Evolutionary conservation across 2,113 vertebrate genomes (phyloP).

Genomic region (Colistium nudipinnis): DNA sequence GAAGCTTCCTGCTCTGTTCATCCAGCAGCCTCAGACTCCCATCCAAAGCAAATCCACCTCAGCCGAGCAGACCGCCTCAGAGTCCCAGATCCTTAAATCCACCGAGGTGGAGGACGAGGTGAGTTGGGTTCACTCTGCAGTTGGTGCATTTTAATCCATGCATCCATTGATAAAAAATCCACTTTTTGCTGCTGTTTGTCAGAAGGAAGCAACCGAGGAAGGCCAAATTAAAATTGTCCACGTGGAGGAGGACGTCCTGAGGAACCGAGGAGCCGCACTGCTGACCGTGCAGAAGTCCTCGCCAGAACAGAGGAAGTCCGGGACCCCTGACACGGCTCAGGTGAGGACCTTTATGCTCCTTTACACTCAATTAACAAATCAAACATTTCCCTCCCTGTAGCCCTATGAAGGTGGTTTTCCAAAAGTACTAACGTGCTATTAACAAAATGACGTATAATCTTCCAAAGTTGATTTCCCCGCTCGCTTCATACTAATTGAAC

Average conservation of each 20-base stretch:
- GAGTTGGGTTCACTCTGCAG: neutral
- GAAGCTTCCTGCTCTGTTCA: constrained; percentile 69
- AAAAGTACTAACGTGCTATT: constrained; percentile 19
- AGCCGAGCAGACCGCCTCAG: neutral
- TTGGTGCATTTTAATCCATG: neutral
- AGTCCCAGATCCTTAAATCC: neutral
- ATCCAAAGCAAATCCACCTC: constrained; percentile 18
- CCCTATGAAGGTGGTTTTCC: neutral
- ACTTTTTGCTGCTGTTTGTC: neutral
- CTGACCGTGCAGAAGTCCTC: constrained; percentile 58
- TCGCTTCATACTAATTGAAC: constrained; percentile 4
- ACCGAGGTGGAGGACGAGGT: constrained; percentile 31
- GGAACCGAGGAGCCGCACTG: constrained; percentile 63
- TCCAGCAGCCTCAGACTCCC: constrained; percentile 61
- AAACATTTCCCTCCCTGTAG: neutral
- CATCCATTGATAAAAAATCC: too few species aligned
- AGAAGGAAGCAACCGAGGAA: constrained; percentile 49
- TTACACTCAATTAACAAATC: neutral
- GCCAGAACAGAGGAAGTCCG: constrained; percentile 62
- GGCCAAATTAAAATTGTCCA: constrained; percentile 69
- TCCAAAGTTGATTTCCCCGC: neutral
- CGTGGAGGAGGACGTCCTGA: constrained; percentile 64
- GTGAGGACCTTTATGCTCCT: constrained; percentile 38
- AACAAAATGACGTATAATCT: neutral
- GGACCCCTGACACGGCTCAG: constrained; percentile 32